phyloP scores from a whole-genome alignment of 2,888 invertebrate species.

The Oligia fasciuncula region DNA sequence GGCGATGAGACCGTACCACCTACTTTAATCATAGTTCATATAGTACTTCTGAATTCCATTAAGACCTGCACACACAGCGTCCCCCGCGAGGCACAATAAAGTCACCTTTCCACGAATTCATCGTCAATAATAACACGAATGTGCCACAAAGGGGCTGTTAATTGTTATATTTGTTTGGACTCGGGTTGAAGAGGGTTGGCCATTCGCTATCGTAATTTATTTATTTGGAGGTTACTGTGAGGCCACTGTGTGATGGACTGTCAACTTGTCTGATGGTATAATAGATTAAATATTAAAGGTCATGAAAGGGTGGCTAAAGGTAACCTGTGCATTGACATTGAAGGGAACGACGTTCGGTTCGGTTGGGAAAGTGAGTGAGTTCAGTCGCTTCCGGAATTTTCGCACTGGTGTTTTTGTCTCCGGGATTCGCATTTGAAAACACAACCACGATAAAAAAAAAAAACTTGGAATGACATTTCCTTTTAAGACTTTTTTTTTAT shows the following conservation, averaged over 20 bases:
- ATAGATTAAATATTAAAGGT: conserved; percentile 40
- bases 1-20: too few relatives aligned
- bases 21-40: background rate
- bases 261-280: conserved; percentile 56
- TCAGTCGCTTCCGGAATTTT: background rate
- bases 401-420: background rate
- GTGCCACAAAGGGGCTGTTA: conserved; percentile 81
- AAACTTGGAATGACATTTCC: background rate
- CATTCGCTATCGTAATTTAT: conserved; percentile 78
- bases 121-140: conserved; percentile 84
- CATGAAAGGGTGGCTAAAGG: conserved; percentile 14
- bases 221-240: conserved; percentile 70
- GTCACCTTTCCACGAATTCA: conserved; percentile 71
- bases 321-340: background rate
- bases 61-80: conserved; percentile 15
- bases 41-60: conserved; percentile 24
- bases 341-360: background rate
- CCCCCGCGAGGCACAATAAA: conserved; percentile 42
- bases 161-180: conserved; percentile 86
- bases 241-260: conserved; percentile 66
- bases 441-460: background rate
- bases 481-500: too few relatives aligned
- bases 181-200: conserved; percentile 80
- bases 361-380: background rate
- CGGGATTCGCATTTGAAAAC: background rate